phyloP scores from a whole-genome alignment of 2,797 vertebrate species.

The Falco berigora region DNA sequence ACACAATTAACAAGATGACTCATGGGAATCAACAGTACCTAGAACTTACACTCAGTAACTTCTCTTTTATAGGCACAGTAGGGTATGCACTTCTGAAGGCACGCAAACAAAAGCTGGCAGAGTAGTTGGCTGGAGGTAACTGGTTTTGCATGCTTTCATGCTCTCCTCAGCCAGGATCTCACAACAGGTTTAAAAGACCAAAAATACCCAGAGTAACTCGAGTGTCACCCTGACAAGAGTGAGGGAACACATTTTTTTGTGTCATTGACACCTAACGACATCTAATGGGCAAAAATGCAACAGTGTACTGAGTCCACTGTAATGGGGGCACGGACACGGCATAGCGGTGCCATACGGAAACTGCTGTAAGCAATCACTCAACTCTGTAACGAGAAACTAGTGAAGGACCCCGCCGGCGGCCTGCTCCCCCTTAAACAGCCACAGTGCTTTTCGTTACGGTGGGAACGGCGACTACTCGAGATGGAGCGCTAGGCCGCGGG shows the following conservation, averaged over 20 bases:
- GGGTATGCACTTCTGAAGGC: neutral
- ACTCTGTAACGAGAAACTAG: neutral
- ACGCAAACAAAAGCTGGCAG: too few species aligned
- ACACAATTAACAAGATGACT: neutral
- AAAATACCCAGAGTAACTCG: neutral
- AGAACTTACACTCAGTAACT: neutral
- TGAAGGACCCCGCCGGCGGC: neutral
- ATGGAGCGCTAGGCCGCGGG: too few species aligned
- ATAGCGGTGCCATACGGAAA: too few species aligned
- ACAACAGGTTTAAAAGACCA: neutral
- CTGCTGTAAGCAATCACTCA: too few species aligned
- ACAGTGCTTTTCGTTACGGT: neutral
- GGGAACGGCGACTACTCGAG: neutral
- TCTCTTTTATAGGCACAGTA: neutral
- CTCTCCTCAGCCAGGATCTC: neutral
- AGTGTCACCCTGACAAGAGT: neutral
- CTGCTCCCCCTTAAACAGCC: neutral
- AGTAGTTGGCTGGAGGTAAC: neutral
- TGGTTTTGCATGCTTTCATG: neutral
- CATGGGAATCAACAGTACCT: neutral
- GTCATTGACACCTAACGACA: neutral
- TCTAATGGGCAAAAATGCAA: neutral
- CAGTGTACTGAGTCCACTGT: too few species aligned
- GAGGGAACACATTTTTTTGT: neutral
- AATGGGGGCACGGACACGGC: rapidly evolving